These are phyloP conservation scores for Menidia menidia DNA, from an alignment of 2,797 vertebrate genomes.

Conservation along the genomic window DNA sequence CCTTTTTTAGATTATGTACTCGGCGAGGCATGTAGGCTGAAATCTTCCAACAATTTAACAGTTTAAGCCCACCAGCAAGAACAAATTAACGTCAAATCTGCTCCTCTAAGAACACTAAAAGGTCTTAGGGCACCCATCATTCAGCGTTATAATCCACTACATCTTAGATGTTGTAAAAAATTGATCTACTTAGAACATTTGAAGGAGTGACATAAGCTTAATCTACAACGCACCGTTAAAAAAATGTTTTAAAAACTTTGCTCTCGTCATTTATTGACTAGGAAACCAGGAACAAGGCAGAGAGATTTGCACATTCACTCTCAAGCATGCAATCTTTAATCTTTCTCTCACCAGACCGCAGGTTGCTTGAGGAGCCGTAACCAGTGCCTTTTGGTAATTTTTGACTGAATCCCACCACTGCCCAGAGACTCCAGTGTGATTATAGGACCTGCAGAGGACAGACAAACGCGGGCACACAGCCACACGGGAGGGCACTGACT, in stretches of 20 bases:
- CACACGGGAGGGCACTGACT: constrained; percentile 24
- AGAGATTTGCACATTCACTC: neutral
- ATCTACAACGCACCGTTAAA: too few relatives aligned
- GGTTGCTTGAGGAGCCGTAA: constrained; percentile 90
- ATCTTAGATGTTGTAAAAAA: too few relatives aligned
- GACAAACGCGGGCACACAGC: constrained; percentile 31
- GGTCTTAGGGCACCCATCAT: neutral
- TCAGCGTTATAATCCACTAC: neutral
- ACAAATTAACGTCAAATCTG: neutral
- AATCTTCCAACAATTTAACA: constrained; percentile 6
- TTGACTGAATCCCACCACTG: constrained; percentile 81
- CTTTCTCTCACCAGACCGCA: constrained; percentile 91
- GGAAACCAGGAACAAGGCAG: too few relatives aligned
- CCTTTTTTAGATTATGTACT: neutral
- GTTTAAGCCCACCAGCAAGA: constrained; percentile 1
- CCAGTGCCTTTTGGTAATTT: constrained; percentile 89
- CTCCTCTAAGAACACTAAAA: neutral
- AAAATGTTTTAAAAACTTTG: too few relatives aligned
- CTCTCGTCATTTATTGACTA: too few relatives aligned
- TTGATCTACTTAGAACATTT: too few relatives aligned
- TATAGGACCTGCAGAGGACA: constrained; percentile 84
- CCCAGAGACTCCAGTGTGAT: constrained; percentile 87
- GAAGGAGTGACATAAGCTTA: too few relatives aligned
- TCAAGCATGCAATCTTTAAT: constrained; percentile 1
- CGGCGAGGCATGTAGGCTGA: constrained; percentile 1